phyloP scores from a whole-genome alignment of 1,140 invertebrate genomes.

The Aricia agestis region DNA sequence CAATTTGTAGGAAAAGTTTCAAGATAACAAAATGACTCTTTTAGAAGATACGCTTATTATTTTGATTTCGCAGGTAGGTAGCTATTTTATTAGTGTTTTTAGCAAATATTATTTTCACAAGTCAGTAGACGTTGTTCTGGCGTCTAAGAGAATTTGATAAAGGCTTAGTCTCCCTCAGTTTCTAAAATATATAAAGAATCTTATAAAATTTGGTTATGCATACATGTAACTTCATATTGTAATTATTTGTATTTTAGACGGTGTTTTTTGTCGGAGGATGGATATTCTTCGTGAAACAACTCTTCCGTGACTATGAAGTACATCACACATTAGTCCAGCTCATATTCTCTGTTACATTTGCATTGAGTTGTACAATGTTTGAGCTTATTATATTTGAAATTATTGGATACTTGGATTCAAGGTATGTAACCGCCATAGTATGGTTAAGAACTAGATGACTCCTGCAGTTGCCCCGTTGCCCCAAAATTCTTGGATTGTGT shows the following conservation, averaged over 20 bases:
- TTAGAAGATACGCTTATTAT: conserved; percentile 71
- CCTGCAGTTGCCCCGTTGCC: too few species aligned
- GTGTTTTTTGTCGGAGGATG: conserved; percentile 97
- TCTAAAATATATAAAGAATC: too few species aligned
- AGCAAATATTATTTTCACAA: not conserved
- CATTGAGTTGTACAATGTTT: conserved; percentile 99
- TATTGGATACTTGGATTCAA: conserved; percentile 89
- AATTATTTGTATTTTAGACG: conserved; percentile 80
- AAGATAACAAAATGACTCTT: conserved; percentile 56
- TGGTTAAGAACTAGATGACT: too few species aligned
- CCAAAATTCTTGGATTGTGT: too few species aligned
- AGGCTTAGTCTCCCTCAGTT: too few species aligned
- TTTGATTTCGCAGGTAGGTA: conserved; percentile 68
- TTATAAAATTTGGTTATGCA: too few species aligned
- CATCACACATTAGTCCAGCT: conserved; percentile 95
- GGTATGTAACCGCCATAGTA: too few species aligned
- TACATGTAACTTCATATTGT: too few species aligned
- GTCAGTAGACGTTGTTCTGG: too few species aligned
- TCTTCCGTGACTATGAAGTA: conserved; percentile 99
- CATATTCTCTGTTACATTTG: conserved; percentile 98
- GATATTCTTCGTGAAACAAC: conserved; percentile 98
- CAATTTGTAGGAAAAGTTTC: not conserved
- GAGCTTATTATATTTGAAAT: conserved; percentile 99
- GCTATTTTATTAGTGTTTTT: not conserved
- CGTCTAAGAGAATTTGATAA: too few species aligned